Percentiles rank a stretch among this genome's conserved stretches.
These are phyloP conservation scores for Thymelicus lineola DNA, from an alignment of 2,888 invertebrate species.

Conservation along the genomic window DNA sequence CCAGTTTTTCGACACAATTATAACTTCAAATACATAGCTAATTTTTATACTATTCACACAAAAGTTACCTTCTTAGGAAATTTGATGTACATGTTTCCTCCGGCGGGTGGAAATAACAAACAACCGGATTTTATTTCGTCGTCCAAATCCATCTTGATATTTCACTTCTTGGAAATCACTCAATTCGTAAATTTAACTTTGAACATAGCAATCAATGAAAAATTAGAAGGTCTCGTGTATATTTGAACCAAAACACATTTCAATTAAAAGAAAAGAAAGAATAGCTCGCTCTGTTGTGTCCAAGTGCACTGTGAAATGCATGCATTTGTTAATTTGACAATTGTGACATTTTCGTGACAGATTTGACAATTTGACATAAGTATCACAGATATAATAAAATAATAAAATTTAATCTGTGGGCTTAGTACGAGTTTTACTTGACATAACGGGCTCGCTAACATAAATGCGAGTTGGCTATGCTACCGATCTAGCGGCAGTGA, in stretches of 20 bases:
- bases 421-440: too few species aligned
- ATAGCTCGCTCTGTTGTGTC: neutral
- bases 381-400: too few species aligned
- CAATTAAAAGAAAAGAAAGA: slow-evolving; percentile 9
- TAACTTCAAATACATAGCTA: slow-evolving; percentile 24
- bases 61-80: slow-evolving; percentile 89
- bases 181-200: neutral
- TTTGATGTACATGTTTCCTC: slow-evolving; percentile 88
- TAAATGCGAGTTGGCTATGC: too few species aligned
- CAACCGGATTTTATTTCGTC: slow-evolving; percentile 90
- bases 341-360: neutral
- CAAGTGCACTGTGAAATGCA: slow-evolving; percentile 21
- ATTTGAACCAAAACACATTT: slow-evolving; percentile 19
- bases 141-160: slow-evolving; percentile 87
- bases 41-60: slow-evolving; percentile 18
- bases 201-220: slow-evolving; percentile 20
- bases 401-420: too few species aligned
- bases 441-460: too few species aligned
- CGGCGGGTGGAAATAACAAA: slow-evolving; percentile 90
- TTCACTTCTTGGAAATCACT: slow-evolving; percentile 5
- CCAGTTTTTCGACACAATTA: slow-evolving; percentile 28
- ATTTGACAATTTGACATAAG: too few species aligned
- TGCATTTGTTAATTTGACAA: slow-evolving; percentile 24
- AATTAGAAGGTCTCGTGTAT: slow-evolving; percentile 1
- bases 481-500: too few species aligned